Base-by-base conservation (phyloP, 37 sponge, comb jelly and placozoan genomes). In the Cladorhizidae sp. region DNA sequence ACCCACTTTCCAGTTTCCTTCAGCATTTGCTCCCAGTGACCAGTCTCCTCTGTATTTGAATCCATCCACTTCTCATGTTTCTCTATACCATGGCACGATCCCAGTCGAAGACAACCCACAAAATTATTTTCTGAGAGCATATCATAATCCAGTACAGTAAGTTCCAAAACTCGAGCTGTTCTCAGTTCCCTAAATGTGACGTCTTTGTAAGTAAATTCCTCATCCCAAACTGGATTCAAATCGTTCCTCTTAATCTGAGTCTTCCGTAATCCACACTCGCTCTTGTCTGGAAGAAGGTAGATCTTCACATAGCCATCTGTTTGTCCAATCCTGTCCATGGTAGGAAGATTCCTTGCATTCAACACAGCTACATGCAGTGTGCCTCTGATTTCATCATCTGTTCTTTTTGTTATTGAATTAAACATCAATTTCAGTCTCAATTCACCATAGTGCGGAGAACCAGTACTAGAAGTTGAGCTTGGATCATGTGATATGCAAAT, bases 61-160 rank as follows among this genome's bases (percentile, higher is more conserved):
- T 90, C 90, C 86, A 90, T 81, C 90, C 90, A 90, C 41, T 81
- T 72, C 28, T 80, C 40, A 26, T 80, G 67, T 64, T 76, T 67
- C 35, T 51, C 28, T 9, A 70, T 67, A 25, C 39, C 22, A 14
- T 64, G 50, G 25, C 42, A 31, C 7, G 90, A 82, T 11, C 90
- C 90, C 2, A 90, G 58, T 18, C 90, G 77, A 35, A 89, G 64
- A 49, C 89, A 84, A 36, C 89, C 89, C 33, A 89, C 67, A n/a
- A 89, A 89, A 31, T 74, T 61, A 26, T 72, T 84, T 8, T 74
- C 64, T 8, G 35, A 2, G 8, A 38, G 14, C 33, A 64, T 80
- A 56, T 80, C 31, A 35, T 31, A 56, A 64, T 90, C 86, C 90
- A 86, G 85, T 3, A 90, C 68, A 0, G 86, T 81, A n/a, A 90